These are phyloP conservation scores for Tanaodytes sp. DNA, from an alignment of 2,888 invertebrate genomes.

Conservation along the genomic window DNA sequence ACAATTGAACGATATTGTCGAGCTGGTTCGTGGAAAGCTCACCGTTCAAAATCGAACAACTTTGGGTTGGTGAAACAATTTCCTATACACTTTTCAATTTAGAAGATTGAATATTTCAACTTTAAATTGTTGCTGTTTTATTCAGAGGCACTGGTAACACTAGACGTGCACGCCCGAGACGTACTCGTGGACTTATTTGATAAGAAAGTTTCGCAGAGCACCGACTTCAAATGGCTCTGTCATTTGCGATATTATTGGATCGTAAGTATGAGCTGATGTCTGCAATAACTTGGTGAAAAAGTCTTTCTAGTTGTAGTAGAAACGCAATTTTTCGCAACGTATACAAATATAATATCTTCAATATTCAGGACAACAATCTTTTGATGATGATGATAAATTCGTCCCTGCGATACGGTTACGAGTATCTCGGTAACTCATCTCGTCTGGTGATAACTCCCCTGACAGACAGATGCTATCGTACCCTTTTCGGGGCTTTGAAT, in stretches of 20 bases:
- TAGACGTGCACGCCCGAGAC: slow-evolving; percentile 95
- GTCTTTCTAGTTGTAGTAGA: too few species aligned
- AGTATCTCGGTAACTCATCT: slow-evolving; percentile 92
- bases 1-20: slow-evolving; percentile 88
- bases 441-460: slow-evolving; percentile 94
- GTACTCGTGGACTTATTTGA: slow-evolving; percentile 82
- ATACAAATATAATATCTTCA: too few species aligned
- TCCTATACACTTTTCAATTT: too few species aligned
- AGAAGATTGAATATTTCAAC: too few species aligned
- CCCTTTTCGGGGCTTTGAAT: slow-evolving; percentile 78
- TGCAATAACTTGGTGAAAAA: too few species aligned
- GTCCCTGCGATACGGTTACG: slow-evolving; percentile 80
- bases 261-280: slow-evolving; percentile 74
- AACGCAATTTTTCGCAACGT: too few species aligned
- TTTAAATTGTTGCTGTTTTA: too few species aligned
- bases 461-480: slow-evolving; percentile 89
- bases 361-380: slow-evolving; percentile 72
- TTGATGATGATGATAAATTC: slow-evolving; percentile 77
- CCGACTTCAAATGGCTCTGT: slow-evolving; percentile 93
- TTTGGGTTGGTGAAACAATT: slow-evolving; percentile 75
- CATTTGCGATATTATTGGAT: slow-evolving; percentile 92
- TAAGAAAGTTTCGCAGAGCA: slow-evolving; percentile 78
- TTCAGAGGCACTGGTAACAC: slow-evolving; percentile 88
- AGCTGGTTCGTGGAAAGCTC: slow-evolving; percentile 89
- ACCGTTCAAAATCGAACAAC: slow-evolving; percentile 91